A percentile compares a stretch with the other conserved stretches of the same genome.
Conservation (phyloP, 2,888 invertebrate species). For the Imbricaverruca yamaguchii region DNA sequence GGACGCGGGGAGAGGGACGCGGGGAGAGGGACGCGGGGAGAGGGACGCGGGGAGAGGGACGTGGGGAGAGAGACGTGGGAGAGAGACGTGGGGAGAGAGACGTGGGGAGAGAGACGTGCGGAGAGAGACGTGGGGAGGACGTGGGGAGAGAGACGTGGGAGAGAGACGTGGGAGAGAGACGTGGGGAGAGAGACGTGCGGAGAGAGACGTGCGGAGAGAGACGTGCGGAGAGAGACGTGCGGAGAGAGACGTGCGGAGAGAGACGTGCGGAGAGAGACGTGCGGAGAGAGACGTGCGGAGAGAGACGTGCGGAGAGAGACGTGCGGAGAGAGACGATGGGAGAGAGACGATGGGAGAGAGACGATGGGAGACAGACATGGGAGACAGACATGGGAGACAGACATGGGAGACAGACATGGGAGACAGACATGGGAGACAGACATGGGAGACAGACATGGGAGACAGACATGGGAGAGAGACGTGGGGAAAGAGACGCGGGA, state of each 20-base stretch:
- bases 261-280: background rate
- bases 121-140: too few relatives aligned
- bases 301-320: background rate
- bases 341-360: too few relatives aligned
- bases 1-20: background rate
- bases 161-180: background rate
- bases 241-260: slow-evolving; percentile 10
- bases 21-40: slow-evolving; percentile 4
- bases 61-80: slow-evolving; percentile 27
- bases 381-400: background rate
- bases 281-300: too few relatives aligned
- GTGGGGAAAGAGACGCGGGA: too few relatives aligned
- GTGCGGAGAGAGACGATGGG: background rate
- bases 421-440: background rate
- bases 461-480: background rate
- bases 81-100: background rate
- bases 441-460: background rate
- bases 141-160: background rate
- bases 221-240: too few relatives aligned
- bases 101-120: too few relatives aligned
- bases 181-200: too few relatives aligned
- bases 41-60: background rate
- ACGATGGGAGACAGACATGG: slow-evolving; percentile 28
- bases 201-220: too few relatives aligned
- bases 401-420: background rate